Percentiles rank a stretch among this genome's conserved stretches.
phyloP scores from a whole-genome alignment of 1,140 invertebrate species.

The Nebria ingens region DNA sequence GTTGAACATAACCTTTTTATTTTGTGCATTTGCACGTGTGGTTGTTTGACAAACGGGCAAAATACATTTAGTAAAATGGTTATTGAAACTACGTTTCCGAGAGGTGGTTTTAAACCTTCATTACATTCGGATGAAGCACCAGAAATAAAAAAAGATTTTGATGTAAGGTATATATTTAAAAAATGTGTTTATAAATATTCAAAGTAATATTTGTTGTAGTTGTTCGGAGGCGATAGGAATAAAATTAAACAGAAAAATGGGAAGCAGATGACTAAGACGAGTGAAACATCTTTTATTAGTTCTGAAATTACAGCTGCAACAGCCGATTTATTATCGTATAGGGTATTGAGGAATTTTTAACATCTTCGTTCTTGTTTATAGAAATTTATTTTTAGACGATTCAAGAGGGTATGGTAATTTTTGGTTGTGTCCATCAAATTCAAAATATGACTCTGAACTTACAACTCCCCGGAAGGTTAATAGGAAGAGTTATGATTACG shows the following conservation, averaged over 20 bases:
- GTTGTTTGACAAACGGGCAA: not conserved
- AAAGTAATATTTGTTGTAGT: not conserved
- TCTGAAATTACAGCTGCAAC: not conserved
- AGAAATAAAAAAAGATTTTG: not conserved
- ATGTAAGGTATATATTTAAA: not conserved
- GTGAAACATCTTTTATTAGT: not conserved
- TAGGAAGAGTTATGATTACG: conserved; percentile 43
- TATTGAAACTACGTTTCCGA: conserved; percentile 5
- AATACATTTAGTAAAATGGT: conserved; percentile 3
- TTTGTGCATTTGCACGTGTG: not conserved
- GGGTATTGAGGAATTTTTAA: not conserved
- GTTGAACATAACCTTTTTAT: too few species aligned
- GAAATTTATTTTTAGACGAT: conserved; percentile 35
- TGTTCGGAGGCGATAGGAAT: not conserved
- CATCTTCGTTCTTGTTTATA: conserved; percentile 13
- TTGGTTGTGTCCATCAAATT: conserved; percentile 42
- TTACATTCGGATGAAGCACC: not conserved
- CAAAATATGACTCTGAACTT: conserved; percentile 43
- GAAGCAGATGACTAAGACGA: not conserved
- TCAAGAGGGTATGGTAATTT: conserved; percentile 42
- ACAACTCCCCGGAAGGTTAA: conserved; percentile 45
- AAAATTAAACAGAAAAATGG: not conserved
- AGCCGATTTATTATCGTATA: not conserved
- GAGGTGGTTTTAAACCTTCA: not conserved
- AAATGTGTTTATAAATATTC: not conserved